Base-by-base conservation (phyloP, 35 echinoderm and acorn worm species). In the Strongylocentrotus purpuratus region DNA sequence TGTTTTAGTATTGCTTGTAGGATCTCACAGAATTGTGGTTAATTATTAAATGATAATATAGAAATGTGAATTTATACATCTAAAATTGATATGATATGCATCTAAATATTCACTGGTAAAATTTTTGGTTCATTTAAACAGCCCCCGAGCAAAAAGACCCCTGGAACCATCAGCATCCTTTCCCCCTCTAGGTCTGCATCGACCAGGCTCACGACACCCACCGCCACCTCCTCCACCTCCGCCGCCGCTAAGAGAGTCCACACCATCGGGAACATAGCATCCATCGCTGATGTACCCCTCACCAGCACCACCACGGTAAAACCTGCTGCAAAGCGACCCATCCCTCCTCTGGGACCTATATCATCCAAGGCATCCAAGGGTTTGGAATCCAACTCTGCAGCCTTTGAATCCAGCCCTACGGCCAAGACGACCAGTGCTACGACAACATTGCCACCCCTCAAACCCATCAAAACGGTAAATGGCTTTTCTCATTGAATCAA, bases 281-380 rank as follows among this genome's bases (percentile, higher is more conserved):
- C 91, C 45, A 93, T 93, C 9, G 48, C 48, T 15, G 48, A 93
- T 58, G 45, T 58, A 31, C 91, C 91, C 33, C 12, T 25, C 33
- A 18, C 87, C 33, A 45, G 15, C 33, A 46, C 87, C 32, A 46
- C 87, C 32, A 25, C 87, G n/a, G 91, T 14, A 2, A 93, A 93
- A 33, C 91, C 32, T 33, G 91, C 45, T 12, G 17, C 91, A 33
- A 93, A 93, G 48, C 50, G 91, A 58, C 91, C 91, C 48, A 93
- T 93, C n/a, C 91, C 91, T 93, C 91, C 91, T 31, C 91, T 93
- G 0, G 91, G 91, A 25, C 91, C 91, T 5, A 93, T 93, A 31
- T 93, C 91, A 22, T 93, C 91, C 70, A 85, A 41, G 25, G 65
- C 65, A 22, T 78, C 87, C 87, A 89, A 89, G 25, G 87, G 87